Evolutionary conservation across 2,888 invertebrate genomes (phyloP).

Genomic region (Scaptodrosophila latifasciaeformis): DNA sequence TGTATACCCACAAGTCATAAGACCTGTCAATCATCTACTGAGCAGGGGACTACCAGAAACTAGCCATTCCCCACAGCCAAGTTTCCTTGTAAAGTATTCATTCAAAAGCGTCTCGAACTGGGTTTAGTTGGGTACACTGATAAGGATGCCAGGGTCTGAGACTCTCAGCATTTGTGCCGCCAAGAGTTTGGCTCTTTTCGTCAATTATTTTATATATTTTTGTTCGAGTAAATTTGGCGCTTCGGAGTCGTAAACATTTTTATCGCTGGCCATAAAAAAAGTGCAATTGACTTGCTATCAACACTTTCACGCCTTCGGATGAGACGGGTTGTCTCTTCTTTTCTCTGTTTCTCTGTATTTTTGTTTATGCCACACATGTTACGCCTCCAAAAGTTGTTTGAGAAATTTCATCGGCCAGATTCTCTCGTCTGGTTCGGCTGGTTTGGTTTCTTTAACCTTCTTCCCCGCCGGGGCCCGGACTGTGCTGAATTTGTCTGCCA

Average conservation of each 20-base stretch:
- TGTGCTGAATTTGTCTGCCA: conserved; percentile 54
- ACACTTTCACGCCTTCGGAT: conserved; percentile 59
- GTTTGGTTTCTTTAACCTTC: conserved; percentile 10
- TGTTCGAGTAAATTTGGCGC: conserved; percentile 1
- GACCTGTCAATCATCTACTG: too few species aligned
- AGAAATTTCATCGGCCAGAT: conserved; percentile 7
- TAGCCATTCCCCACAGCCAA: too few species aligned
- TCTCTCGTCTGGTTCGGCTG: conserved; percentile 8
- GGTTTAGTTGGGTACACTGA: too few species aligned
- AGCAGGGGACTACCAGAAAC: too few species aligned
- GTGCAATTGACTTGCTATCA: conserved; percentile 58
- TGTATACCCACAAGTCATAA: too few species aligned
- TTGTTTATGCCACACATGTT: conserved; percentile 66
- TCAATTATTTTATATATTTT: not conserved
- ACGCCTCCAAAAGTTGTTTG: conserved; percentile 56
- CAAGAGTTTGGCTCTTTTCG: too few species aligned
- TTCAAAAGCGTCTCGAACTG: too few species aligned
- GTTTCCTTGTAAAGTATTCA: too few species aligned
- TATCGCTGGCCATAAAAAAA: conserved; percentile 54
- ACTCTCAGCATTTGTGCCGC: too few species aligned
- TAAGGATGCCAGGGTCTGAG: too few species aligned
- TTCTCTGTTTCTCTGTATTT: conserved; percentile 18
- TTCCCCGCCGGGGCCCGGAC: conserved; percentile 8
- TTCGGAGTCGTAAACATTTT: conserved; percentile 54
- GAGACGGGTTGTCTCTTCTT: not conserved